Conservation (phyloP, 2,797 vertebrate species). For the Aselliscus stoliczkanus region DNA sequence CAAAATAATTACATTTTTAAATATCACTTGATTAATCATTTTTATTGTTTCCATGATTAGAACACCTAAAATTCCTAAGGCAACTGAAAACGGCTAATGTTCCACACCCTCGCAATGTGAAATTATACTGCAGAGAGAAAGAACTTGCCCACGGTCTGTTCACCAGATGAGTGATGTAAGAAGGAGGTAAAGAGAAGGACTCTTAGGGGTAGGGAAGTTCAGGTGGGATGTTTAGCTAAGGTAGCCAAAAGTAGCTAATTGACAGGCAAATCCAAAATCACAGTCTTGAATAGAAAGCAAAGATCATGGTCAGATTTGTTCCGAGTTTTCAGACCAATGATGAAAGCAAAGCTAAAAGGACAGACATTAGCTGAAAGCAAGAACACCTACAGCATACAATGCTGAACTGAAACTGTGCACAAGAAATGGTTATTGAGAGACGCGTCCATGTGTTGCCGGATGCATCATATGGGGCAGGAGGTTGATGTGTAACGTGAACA, state of each 20-base stretch:
- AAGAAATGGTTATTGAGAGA: too few relatives aligned
- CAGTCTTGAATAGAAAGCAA: neutral
- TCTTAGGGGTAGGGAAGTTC: neutral
- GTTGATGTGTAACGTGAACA: neutral
- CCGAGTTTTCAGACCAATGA: neutral
- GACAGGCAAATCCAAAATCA: neutral
- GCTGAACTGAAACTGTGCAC: neutral
- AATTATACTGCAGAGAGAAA: neutral
- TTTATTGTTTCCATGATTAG: neutral
- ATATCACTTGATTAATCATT: neutral
- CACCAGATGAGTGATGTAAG: neutral
- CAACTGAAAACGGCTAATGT: neutral
- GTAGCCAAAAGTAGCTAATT: neutral
- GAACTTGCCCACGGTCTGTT: neutral
- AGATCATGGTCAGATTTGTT: neutral
- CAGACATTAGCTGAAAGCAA: neutral
- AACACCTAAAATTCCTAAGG: neutral
- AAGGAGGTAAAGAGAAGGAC: neutral
- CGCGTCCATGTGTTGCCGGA: fast-evolving
- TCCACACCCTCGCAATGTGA: neutral
- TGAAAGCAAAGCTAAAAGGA: neutral
- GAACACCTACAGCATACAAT: too few relatives aligned
- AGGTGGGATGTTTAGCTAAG: neutral
- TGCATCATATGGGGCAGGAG: neutral
- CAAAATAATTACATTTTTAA: neutral